Conservation (phyloP, 2,888 invertebrate genomes). For the Acleris laterana region DNA sequence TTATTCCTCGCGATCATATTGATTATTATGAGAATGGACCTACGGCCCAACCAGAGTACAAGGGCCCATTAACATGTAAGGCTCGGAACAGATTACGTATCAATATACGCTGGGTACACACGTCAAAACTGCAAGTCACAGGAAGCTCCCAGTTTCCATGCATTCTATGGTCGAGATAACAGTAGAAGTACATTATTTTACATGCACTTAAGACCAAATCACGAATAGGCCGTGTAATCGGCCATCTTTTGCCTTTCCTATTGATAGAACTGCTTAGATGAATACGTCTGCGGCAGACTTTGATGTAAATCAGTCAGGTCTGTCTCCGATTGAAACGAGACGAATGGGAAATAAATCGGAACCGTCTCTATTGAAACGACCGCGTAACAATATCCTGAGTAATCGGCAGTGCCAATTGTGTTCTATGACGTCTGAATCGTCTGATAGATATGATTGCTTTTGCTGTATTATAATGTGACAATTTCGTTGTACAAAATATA, state of each 20-base stretch:
- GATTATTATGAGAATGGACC: slow-evolving; percentile 70
- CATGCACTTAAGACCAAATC: slow-evolving; percentile 21
- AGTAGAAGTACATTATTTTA: slow-evolving; percentile 18
- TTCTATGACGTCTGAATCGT: not conserved
- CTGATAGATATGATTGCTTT: no score
- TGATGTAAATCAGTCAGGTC: slow-evolving; percentile 40
- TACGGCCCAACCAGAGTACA: slow-evolving; percentile 34
- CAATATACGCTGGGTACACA: slow-evolving; percentile 4
- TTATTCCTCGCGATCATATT: slow-evolving; percentile 66
- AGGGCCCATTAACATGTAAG: slow-evolving; percentile 28
- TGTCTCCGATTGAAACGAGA: slow-evolving; percentile 35
- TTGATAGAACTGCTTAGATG: slow-evolving; percentile 10
- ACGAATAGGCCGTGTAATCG: slow-evolving; percentile 19
- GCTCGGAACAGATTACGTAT: not conserved
- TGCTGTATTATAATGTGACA: no score
- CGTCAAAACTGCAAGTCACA: slow-evolving; percentile 38
- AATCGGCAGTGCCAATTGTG: slow-evolving; percentile 24
- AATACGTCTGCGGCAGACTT: slow-evolving; percentile 30
- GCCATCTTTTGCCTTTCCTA: slow-evolving; percentile 20
- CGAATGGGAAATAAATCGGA: slow-evolving; percentile 38
- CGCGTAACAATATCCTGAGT: slow-evolving; percentile 28
- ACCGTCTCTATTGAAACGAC: slow-evolving; percentile 37
- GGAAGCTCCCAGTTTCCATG: slow-evolving; percentile 55
- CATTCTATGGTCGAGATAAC: slow-evolving; percentile 34
- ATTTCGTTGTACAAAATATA: no score